Evolutionary conservation across 2,113 vertebrate species (phyloP), one percentile per base, ranked within the genome.

Genomic region (Oxyruncus cristatus): DNA sequence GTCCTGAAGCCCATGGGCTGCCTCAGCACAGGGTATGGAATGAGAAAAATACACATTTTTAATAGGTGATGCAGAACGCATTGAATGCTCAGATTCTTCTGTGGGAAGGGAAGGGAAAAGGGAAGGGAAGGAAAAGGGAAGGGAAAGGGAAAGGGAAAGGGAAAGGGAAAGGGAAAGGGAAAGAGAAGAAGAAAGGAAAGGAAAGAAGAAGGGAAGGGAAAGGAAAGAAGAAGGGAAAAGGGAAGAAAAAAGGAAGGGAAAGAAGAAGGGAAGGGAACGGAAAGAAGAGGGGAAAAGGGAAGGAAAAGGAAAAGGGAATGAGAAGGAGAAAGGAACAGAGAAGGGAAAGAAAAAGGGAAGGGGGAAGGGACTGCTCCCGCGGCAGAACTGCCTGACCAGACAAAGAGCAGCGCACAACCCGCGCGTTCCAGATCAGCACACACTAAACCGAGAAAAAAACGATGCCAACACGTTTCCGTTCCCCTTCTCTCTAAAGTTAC

Each of bases 351-450:
- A 41, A 56, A 52, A 23, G 44, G 4, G 13, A 68, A 30, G 13
- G 24, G 16, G 41, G 13, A 68, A n/a, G 13, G 15, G 16, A n/a
- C 30, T 63, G 24, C 22, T 63, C 24, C n/a, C 1, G 3, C 66
- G 55, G 39, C 75, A 79, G 56, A n/a, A 17, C 24, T 55, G 49
- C 13, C 30, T 18, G 41, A 6, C 62, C 24, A 21, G n/a, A 23
- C 15, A 47, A n/a, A 63, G 30, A 41, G 10, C 41, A 71, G 4
- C 11, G 41, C 62, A 10, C 8, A 55, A 37, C 17, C 8, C 6
- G 4, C 8, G 12, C 0, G 15, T 20, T 15, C 24, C 16, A 3
- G 56, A 41, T n/a, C 4, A 16, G 37, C 41, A 39, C 5, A 11
- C 8, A 16, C 27, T 10, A 41, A 37, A 9, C 5, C 14, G 28